phyloP scores from a whole-genome alignment of 2,888 invertebrate genomes.

The Neocrepidodera transversa region DNA sequence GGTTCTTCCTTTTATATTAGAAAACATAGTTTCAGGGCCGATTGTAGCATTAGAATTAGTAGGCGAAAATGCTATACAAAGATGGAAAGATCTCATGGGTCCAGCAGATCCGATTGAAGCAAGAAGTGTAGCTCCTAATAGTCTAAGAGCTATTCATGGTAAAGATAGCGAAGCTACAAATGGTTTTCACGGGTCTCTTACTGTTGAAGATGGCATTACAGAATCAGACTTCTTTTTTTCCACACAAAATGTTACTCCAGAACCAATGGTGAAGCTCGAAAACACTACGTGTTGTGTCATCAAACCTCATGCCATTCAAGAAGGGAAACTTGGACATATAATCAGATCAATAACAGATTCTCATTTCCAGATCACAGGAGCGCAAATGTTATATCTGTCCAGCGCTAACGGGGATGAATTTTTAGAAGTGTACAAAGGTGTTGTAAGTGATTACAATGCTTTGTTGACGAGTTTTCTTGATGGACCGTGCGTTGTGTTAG shows the following conservation, averaged over 20 bases:
- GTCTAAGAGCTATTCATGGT: slow-evolving; percentile 72
- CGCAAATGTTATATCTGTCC: slow-evolving; percentile 81
- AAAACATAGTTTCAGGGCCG: slow-evolving; percentile 72
- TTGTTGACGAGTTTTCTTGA: slow-evolving; percentile 86
- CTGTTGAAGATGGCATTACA: slow-evolving; percentile 64
- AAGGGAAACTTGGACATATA: slow-evolving; percentile 76
- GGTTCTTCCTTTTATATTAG: slow-evolving; percentile 70
- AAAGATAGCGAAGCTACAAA: slow-evolving; percentile 71
- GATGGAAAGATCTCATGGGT: slow-evolving; percentile 69
- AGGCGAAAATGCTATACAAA: slow-evolving; percentile 71
- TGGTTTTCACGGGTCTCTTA: slow-evolving; percentile 73
- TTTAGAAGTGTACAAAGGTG: slow-evolving; percentile 91
- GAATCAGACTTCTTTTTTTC: slow-evolving; percentile 70
- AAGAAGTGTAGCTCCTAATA: slow-evolving; percentile 62
- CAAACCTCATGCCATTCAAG: slow-evolving; percentile 87
- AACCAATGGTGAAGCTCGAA: slow-evolving; percentile 65
- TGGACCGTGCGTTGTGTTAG: slow-evolving; percentile 86
- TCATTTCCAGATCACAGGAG: slow-evolving; percentile 79
- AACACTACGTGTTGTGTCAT: slow-evolving; percentile 83
- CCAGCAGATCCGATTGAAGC: slow-evolving; percentile 69
- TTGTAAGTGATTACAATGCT: slow-evolving; percentile 77
- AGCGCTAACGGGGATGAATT: slow-evolving; percentile 88
- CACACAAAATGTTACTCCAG: slow-evolving; percentile 47
- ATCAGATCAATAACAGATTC: slow-evolving; percentile 73
- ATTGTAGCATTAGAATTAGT: slow-evolving; percentile 77